Evolutionary conservation across 2,797 vertebrate genomes (phyloP), one percentile per base, ranked within the genome.

Genomic region (Alca torda): DNA sequence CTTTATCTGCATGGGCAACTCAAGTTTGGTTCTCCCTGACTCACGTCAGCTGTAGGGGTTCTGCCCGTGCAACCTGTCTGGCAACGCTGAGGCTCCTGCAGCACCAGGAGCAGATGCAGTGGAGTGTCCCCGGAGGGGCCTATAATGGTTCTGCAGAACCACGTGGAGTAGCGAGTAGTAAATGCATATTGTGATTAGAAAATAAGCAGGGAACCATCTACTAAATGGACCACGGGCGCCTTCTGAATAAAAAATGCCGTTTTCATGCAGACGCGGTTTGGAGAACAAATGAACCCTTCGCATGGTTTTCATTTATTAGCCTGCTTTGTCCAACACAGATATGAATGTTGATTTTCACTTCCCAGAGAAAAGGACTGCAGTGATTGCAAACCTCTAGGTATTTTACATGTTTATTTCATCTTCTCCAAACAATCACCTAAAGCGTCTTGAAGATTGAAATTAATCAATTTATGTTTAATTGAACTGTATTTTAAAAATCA

Each of bases 391-490:
- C 35, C 30, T 64, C 30, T 73, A 61, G 75, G 8, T 68, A 64
- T 87, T 95, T 74, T 80, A 35, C 26, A 16, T 56, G 11, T 82
- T 89, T 73, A 77, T 89, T 92, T 89, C 5, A 60, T 74, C 64
- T 87, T 87, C 67, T 87, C 45, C 73, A 80, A 82, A 93, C 45
- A 84, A 90, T 70, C 57, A 64, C 43, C 30, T 50, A 90, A 82
- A 93, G 45, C 51, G 87, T 92, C 64, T 68, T 51, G 88, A 86
- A 68, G 60, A 89, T 43, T 64, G 59, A 91, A 92, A 90, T 93
- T 48, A 74, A 92, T 84, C 73, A 45, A 31, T 89, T 91, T 91
- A 79, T 65, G 30, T 87, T 93, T 87, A 84, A 90, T 80, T 89
- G 60, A 70, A 76, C 31, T 80, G 11, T 73, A 7, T 48, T 95